Conservation (phyloP, 2,797 vertebrate species). For the Myotis daubentonii region DNA sequence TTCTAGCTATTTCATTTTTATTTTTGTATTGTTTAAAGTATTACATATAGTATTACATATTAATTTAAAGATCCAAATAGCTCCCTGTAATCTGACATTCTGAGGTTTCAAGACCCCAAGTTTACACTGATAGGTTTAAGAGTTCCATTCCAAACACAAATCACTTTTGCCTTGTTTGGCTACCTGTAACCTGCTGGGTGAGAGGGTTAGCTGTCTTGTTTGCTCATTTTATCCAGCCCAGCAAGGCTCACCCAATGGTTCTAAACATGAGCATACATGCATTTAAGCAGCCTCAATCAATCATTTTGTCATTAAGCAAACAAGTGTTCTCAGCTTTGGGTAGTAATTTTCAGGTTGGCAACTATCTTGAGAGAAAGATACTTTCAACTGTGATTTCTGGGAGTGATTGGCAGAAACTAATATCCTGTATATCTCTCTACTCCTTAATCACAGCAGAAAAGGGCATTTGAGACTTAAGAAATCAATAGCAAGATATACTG, state of each 20-base stretch:
- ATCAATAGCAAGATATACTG: background rate
- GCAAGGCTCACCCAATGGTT: background rate
- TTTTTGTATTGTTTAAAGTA: no score
- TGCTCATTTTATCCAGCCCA: background rate
- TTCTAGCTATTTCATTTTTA: no score
- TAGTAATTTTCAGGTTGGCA: background rate
- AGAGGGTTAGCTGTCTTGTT: background rate
- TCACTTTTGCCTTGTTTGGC: background rate
- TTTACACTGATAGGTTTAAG: background rate
- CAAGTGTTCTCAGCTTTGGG: background rate
- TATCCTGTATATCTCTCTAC: background rate
- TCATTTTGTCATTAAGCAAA: constrained; percentile 15
- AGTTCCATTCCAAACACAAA: background rate
- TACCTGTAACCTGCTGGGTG: background rate
- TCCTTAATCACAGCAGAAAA: background rate
- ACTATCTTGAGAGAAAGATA: background rate
- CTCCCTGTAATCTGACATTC: background rate
- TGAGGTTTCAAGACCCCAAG: background rate
- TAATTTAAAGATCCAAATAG: background rate
- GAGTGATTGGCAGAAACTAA: background rate
- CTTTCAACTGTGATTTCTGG: background rate
- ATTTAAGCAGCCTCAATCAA: background rate
- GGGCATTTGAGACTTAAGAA: background rate
- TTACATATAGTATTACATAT: no score
- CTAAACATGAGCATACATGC: background rate